A percentile compares a stretch with the other conserved stretches of the same genome.
Evolutionary conservation across 2,888 invertebrate species (phyloP).

Genomic region (Apamea crenata): DNA sequence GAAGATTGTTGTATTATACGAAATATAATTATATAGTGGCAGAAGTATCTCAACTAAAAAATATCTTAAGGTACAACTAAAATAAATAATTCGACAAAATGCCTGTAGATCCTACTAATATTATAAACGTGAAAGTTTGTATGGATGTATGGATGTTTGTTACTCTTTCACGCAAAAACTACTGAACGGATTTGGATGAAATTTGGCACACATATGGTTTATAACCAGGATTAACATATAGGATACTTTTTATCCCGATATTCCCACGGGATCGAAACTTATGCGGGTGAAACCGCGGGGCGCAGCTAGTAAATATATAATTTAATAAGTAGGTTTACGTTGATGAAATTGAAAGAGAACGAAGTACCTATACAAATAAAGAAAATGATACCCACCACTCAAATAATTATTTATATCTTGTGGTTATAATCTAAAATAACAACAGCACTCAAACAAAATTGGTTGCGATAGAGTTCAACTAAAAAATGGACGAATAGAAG

Average conservation of each 20-base stretch:
- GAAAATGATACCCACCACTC: conserved; percentile 20
- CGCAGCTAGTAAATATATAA: background rate
- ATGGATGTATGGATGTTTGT: too few relatives aligned
- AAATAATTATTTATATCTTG: conserved; percentile 30
- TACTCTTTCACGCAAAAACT: too few relatives aligned
- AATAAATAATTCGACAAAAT: background rate
- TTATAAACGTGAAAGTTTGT: too few relatives aligned
- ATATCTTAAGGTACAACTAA: background rate
- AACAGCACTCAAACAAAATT: conserved; percentile 60
- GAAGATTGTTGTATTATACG: too few relatives aligned
- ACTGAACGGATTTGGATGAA: too few relatives aligned
- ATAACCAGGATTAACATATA: too few relatives aligned
- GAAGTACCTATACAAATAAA: background rate
- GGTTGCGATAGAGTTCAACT: conserved; percentile 21
- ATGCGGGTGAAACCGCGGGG: too few relatives aligned
- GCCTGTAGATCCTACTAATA: background rate
- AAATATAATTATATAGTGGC: background rate
- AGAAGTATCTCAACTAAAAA: background rate
- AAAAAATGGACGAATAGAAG: conserved; percentile 2
- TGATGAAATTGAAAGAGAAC: background rate
- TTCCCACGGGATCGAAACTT: too few relatives aligned
- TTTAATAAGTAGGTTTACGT: background rate
- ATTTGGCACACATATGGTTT: too few relatives aligned
- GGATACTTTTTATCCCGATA: too few relatives aligned
- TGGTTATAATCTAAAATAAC: conserved; percentile 43